Conservation (phyloP, 2,888 invertebrate genomes). For the Orchesellides sinensis region DNA sequence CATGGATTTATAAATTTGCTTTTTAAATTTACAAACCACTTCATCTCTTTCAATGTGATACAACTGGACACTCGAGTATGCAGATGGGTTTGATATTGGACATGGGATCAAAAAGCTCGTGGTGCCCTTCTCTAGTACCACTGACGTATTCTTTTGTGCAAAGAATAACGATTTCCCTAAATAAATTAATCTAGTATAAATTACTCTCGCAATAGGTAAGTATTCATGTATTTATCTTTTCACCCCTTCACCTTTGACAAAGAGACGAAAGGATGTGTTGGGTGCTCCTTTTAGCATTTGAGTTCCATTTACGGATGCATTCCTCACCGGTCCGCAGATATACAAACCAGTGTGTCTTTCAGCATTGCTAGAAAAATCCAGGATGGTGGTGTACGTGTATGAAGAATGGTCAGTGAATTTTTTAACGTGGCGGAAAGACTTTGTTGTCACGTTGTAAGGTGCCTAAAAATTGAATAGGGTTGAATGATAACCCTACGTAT, state of each 20-base stretch:
- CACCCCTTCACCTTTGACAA: slow-evolving; percentile 60
- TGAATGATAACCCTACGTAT: too few relatives aligned
- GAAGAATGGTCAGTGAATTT: slow-evolving; percentile 57
- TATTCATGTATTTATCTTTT: too few relatives aligned
- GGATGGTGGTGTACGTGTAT: slow-evolving; percentile 51
- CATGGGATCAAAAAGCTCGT: slow-evolving; percentile 61
- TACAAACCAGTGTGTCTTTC: slow-evolving; percentile 63
- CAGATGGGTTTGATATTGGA: slow-evolving; percentile 58
- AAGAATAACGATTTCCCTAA: slow-evolving; percentile 60
- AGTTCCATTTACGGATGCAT: slow-evolving; percentile 56
- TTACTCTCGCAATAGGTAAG: too few relatives aligned
- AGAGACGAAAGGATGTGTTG: slow-evolving; percentile 47
- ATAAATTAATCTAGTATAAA: not conserved
- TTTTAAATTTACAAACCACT: slow-evolving; percentile 26
- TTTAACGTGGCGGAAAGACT: slow-evolving; percentile 61
- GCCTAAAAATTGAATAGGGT: too few relatives aligned
- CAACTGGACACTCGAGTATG: slow-evolving; percentile 51
- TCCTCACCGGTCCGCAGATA: slow-evolving; percentile 52
- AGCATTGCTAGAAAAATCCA: slow-evolving; percentile 64
- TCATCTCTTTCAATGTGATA: slow-evolving; percentile 43
- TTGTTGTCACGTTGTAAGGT: slow-evolving; percentile 56
- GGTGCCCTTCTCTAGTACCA: slow-evolving; percentile 28
- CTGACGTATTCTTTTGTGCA: slow-evolving; percentile 37
- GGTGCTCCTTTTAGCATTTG: slow-evolving; percentile 39
- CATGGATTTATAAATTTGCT: not conserved